A percentile compares a stretch with the other conserved stretches of the same genome.
phyloP scores from a whole-genome alignment of 2,888 invertebrate genomes.

The Eupithecia tripunctaria region DNA sequence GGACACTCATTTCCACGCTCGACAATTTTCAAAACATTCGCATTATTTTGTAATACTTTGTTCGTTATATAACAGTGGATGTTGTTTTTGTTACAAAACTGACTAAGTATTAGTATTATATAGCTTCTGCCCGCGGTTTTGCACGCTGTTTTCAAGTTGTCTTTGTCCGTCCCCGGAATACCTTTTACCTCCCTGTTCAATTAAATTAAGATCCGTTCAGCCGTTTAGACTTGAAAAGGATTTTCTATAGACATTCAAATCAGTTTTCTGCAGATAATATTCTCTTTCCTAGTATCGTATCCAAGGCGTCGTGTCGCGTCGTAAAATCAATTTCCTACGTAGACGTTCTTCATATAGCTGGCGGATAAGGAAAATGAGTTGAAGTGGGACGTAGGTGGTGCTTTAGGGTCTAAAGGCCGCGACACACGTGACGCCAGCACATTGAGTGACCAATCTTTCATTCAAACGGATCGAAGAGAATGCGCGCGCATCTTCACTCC shows the following conservation, averaged over 20 bases:
- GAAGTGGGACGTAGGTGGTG: conserved; percentile 14
- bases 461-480: conserved; percentile 76
- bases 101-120: background rate
- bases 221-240: too few relatives aligned
- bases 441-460: conserved; percentile 71
- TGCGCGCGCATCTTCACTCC: conserved; percentile 73
- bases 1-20: background rate
- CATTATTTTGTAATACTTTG: conserved; percentile 8
- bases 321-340: conserved; percentile 2
- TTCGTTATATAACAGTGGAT: background rate
- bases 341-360: conserved; percentile 4
- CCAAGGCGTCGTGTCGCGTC: background rate
- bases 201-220: too few relatives aligned
- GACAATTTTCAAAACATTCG: conserved; percentile 10
- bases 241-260: background rate
- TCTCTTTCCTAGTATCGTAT: background rate
- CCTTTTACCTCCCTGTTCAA: too few relatives aligned
- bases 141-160: too few relatives aligned
- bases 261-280: background rate
- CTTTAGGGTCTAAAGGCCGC: conserved; percentile 32
- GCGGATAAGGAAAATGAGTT: conserved; percentile 13
- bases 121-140: too few relatives aligned
- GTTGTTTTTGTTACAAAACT: background rate
- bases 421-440: conserved; percentile 57
- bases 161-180: too few relatives aligned